Evolutionary conservation across 2,113 vertebrate genomes (phyloP).

Genomic region (Pandion haliaetus): DNA sequence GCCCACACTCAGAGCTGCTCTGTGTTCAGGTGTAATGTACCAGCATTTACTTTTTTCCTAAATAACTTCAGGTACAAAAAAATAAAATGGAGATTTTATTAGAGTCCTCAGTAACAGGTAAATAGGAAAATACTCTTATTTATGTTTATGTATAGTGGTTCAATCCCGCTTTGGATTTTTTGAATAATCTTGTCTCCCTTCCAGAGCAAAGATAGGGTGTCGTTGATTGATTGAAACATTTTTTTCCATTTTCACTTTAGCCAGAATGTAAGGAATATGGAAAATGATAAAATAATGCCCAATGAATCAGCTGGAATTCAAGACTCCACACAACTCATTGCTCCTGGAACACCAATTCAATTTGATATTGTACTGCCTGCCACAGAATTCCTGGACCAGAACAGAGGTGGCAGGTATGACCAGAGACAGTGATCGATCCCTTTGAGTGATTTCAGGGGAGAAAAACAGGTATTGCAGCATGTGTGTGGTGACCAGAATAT

Average conservation of each 20-base stretch:
- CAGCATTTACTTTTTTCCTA: neutral
- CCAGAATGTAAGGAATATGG: slow-evolving; percentile 55
- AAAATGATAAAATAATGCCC: slow-evolving; percentile 52
- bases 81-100: neutral
- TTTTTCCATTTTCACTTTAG: slow-evolving; percentile 44
- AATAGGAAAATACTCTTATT: neutral
- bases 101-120: neutral
- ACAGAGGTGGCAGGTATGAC: slow-evolving; percentile 84
- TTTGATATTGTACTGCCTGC: slow-evolving; percentile 95
- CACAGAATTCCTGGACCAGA: slow-evolving; percentile 93
- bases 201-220: neutral
- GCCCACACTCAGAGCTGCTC: neutral
- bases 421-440: neutral
- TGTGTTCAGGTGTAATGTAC: neutral
- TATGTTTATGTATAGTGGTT: neutral
- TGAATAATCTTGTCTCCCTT: neutral
- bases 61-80: neutral
- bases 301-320: slow-evolving; percentile 56
- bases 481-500: neutral
- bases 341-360: slow-evolving; percentile 94
- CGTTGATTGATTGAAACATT: neutral
- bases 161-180: neutral
- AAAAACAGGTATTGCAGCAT: neutral
- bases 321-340: slow-evolving; percentile 84
- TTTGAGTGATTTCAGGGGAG: neutral